Evolutionary conservation across 2,797 vertebrate species (phyloP), one percentile per base, ranked within the genome.

Genomic region (Crax fasciolata): DNA sequence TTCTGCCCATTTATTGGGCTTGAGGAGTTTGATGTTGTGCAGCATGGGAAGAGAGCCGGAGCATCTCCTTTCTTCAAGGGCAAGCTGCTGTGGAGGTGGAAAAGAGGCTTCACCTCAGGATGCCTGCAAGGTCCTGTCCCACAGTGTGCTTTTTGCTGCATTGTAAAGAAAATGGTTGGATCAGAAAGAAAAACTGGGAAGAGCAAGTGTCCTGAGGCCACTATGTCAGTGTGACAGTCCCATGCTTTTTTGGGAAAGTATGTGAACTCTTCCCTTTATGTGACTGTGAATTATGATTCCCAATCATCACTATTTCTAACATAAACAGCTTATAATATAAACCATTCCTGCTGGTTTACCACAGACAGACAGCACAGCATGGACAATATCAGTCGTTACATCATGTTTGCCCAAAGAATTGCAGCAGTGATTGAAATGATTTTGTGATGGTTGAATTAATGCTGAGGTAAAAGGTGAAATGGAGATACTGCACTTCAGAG

Each of bases 291-390:
- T 92, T 84, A 94, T 91, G 67, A 48, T 65, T 88, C 84, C 71
- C 3, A 43, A 80, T 89, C 51, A 87, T 80, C 71, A 49, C 39
- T 80, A n/a, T 74, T 86, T 86, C 61, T 82, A 91, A 89, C 70
- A 74, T 94, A 96, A 96, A 95, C 83, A 94, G 71, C 83, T 94
- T 93, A 44, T 96, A 84, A 80, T 86, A 68, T 75, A 94, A 97
- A 94, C 89, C 72, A 39, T 91, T 74, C 87, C n/a, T 46, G 43
- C 73, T 89, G 32, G 55, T 88, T 93, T 93, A 54, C 78, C 59
- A 65, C 90, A 77, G 87, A 11, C 65, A 62, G 89, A 41, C 71
- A 25, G 23, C 68, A 55, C 0, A 0, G 52, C 89, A 88, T 93
- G 94, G 93, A 97, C 94, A 95, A 92, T 89, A 68, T 94, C 79